Base-by-base conservation (phyloP, 2,888 invertebrate species). In the Rhorus exstirpatorius region DNA sequence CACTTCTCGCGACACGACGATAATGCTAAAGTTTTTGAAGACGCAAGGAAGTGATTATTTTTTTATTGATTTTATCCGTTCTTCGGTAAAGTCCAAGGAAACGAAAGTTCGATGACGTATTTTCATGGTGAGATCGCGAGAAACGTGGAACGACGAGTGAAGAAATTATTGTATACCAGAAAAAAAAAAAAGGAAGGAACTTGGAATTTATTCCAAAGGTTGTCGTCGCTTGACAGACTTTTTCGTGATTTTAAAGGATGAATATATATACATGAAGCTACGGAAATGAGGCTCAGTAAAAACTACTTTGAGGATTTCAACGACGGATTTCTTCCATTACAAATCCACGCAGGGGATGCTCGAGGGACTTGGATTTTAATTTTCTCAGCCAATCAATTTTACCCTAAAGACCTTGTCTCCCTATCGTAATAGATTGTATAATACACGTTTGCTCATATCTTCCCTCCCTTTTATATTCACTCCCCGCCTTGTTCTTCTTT, bases 351-450 rank as follows among this genome's bases (percentile, higher is more conserved):
- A 6, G 6, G 3, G 31, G 31, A 2, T 6, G 31, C 6, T 31
- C 31, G 31, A 31, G 6, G 2, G 31, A 31, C 6, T 31, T 31
- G 6, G 2, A 31, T 31, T 31, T 31, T 31, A n/a, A 63, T 3
- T 63, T 24, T 24, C 14, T 44, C 10, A 49, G 14, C 17, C 49
- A 49, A 67, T 67, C 17, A 46, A 49, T 65, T 49, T 1, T 7
- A 26, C 44, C 31, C n/a, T 12, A n/a, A 67, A 67, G n/a, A 67
- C 31, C 46, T 46, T 1, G 31, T 26, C 49, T 46, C 49, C 49
- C 17, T 17, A 12, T 35, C 51, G 49, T 31, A 49, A 31, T 19
- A 17, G 44, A 49, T 17, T 19, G 19, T 19, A 21, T 1, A 63
- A 44, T 68, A 3, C 38, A 38, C 38, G 7, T 41, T 68, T 68